Evolutionary conservation across 2,888 invertebrate genomes (phyloP).

Genomic region (Callyntrura guangdongensis): DNA sequence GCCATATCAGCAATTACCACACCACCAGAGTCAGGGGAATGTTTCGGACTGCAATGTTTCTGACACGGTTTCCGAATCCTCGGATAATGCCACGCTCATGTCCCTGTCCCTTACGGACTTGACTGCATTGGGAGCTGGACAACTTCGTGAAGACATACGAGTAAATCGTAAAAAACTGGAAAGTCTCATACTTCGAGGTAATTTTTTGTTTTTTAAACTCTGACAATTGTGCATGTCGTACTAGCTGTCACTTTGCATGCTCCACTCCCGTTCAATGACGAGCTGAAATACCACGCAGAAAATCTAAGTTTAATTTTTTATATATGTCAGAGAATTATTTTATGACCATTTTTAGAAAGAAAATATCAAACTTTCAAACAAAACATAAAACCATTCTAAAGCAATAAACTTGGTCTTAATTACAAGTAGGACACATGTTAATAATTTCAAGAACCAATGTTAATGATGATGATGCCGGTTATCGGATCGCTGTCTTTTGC

Average conservation of each 20-base stretch:
- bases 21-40: constrained; percentile 79
- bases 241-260: too few species aligned
- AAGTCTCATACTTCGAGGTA: constrained; percentile 83
- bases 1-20: constrained; percentile 74
- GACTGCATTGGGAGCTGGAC: constrained; percentile 83
- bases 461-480: background rate
- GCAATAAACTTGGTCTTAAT: background rate
- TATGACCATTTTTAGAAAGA: too few species aligned
- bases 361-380: too few species aligned
- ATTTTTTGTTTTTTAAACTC: background rate
- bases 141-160: constrained; percentile 84
- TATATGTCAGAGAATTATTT: too few species aligned
- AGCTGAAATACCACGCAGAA: too few species aligned
- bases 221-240: too few species aligned
- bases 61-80: constrained; percentile 84
- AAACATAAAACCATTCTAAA: too few species aligned
- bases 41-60: constrained; percentile 81
- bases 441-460: background rate
- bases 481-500: background rate
- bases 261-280: too few species aligned
- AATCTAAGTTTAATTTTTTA: too few species aligned
- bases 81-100: constrained; percentile 84
- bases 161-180: constrained; percentile 84
- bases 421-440: constrained; percentile 11
- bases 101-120: constrained; percentile 84